A percentile compares a stretch with the other conserved stretches of the same genome.
Evolutionary conservation across 1,140 invertebrate genomes (phyloP).

Genomic region (Cylas formicarius): DNA sequence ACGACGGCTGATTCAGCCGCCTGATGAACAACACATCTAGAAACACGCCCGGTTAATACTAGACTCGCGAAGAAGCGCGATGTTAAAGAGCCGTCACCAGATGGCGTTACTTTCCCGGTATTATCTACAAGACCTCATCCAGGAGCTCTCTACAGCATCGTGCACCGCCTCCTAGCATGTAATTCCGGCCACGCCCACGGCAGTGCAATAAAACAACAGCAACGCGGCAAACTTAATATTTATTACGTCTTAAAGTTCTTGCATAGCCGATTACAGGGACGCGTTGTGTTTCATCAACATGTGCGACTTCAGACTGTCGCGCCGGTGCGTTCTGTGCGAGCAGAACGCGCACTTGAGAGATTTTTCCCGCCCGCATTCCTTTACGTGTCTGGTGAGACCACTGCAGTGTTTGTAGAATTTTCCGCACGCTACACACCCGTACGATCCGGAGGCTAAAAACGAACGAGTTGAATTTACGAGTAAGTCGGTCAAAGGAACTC

Average conservation of each 20-base stretch:
- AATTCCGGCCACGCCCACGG: too few relatives aligned
- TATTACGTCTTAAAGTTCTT: not conserved
- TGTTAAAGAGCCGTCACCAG: too few relatives aligned
- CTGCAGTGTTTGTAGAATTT: slow-evolving; percentile 16
- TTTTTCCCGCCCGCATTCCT: slow-evolving; percentile 23
- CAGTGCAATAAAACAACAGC: not conserved
- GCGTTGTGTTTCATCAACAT: slow-evolving; percentile 17
- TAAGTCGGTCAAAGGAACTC: not conserved
- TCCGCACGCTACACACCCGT: slow-evolving; percentile 9
- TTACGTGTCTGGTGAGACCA: slow-evolving; percentile 16
- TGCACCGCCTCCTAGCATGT: too few relatives aligned
- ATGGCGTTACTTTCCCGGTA: too few relatives aligned
- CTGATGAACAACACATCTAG: slow-evolving; percentile 5
- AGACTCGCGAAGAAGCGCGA: not conserved
- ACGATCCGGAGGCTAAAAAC: not conserved
- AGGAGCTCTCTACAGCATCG: too few relatives aligned
- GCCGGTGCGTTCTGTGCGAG: slow-evolving; percentile 20
- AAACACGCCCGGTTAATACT: slow-evolving; percentile 6
- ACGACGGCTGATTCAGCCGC: slow-evolving; percentile 6
- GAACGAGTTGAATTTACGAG: not conserved
- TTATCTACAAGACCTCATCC: too few relatives aligned
- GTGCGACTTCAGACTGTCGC: slow-evolving; percentile 19
- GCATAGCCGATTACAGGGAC: not conserved
- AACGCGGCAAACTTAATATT: not conserved
- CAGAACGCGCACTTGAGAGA: slow-evolving; percentile 18